These are phyloP conservation scores for Acrocephalus kingi DNA, from an alignment of 2,113 vertebrate genomes.

Conservation along the genomic window DNA sequence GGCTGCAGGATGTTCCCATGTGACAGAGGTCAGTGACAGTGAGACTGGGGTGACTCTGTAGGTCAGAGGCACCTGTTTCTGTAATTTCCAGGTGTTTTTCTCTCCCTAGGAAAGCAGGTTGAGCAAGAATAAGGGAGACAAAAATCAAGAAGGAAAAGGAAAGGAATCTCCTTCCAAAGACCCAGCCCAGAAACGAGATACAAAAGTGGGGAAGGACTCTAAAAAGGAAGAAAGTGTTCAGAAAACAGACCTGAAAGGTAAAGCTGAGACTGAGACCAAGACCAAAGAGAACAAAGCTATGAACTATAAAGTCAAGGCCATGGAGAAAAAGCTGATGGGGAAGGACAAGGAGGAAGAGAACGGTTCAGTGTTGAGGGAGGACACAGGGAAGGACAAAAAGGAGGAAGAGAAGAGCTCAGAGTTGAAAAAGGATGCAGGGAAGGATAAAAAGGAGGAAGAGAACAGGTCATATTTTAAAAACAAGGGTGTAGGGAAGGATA, in stretches of 20 bases:
- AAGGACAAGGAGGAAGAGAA: constrained; percentile 63
- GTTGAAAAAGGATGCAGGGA: background rate
- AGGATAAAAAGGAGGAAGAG: constrained; percentile 60
- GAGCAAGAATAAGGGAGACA: constrained; percentile 46
- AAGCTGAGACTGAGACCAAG: constrained; percentile 54
- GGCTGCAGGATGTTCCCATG: background rate
- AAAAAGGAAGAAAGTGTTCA: constrained; percentile 53
- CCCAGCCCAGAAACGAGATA: constrained; percentile 18
- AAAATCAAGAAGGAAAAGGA: constrained; percentile 64
- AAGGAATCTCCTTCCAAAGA: constrained; percentile 53
- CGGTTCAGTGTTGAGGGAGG: background rate
- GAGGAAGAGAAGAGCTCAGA: background rate
- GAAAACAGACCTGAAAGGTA: constrained; percentile 54
- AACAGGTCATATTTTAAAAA: background rate
- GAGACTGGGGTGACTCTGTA: background rate
- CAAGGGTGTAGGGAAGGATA: background rate
- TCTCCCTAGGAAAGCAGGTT: constrained; percentile 67
- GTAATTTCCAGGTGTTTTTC: background rate
- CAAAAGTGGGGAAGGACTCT: constrained; percentile 56
- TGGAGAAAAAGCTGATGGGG: constrained; percentile 73
- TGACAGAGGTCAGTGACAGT: background rate
- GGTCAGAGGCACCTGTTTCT: background rate
- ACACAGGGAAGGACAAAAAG: background rate
- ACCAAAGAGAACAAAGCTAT: constrained; percentile 62
- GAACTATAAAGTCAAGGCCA: constrained; percentile 66